A percentile compares a stretch with the other conserved stretches of the same genome.
Conservation (phyloP, 2,113 vertebrate genomes). For the Pipra filicauda region DNA sequence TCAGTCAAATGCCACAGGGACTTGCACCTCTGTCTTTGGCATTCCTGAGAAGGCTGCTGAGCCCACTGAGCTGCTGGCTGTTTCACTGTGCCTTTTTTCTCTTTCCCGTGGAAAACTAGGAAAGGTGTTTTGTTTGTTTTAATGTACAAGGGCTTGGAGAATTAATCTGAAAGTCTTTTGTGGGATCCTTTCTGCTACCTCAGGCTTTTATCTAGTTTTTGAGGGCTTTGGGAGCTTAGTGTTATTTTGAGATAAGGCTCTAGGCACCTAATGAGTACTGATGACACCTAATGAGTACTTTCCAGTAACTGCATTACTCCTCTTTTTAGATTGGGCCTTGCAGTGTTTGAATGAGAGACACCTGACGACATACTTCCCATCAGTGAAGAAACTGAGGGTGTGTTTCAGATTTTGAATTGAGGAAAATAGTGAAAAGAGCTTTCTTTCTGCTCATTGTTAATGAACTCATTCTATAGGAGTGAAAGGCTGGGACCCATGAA, state of each 20-base stretch:
- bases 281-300: not conserved
- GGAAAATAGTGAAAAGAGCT: not conserved
- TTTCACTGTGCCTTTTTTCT: not conserved
- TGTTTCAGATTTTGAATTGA: not conserved
- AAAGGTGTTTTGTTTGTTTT: not conserved
- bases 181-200: not conserved
- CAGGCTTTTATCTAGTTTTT: not conserved
- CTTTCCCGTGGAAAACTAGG: not conserved
- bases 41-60: not conserved
- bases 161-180: not conserved
- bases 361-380: fast-evolving
- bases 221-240: not conserved
- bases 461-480: not conserved
- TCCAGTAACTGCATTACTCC: not conserved
- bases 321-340: not conserved
- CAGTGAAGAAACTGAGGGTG: not conserved
- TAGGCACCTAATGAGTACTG: not conserved
- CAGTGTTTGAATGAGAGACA: not conserved
- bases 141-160: not conserved
- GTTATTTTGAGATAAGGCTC: not conserved
- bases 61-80: not conserved
- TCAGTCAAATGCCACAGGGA: not conserved
- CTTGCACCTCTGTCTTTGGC: not conserved
- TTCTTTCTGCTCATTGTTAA: not conserved
- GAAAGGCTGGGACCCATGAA: not conserved